Evolutionary conservation across 1,140 invertebrate genomes (phyloP), one percentile per base, ranked within the genome.

Genomic region (Hyles vespertilio): DNA sequence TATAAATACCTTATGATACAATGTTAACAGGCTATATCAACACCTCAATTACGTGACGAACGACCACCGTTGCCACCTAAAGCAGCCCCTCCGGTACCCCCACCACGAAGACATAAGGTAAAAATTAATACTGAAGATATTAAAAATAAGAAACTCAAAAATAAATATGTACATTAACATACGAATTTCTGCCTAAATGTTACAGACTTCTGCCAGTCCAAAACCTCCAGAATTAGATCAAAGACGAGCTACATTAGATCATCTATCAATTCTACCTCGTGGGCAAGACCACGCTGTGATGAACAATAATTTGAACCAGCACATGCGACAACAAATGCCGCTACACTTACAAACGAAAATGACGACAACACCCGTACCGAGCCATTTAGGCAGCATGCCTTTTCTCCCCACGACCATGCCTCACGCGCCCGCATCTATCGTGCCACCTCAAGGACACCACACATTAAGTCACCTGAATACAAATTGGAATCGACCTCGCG

Each of bases 21-120:
- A 57, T 57, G 47, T 48, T 59, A 46, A 47, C 63, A 88, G 85
- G 83, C 85, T 3, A 51, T 88, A 11, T 71, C 83, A 40, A 59
- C 65, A 44, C 63, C 76, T 2, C 81, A 84, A 58, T 45, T 86
- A 36, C 67, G 76, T 10, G 79, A 81, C 50, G 79, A 91, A 8
- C 91, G 93, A 48, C 96, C 95, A 1, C 95, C 95, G 0, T 83
- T 96, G 56, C 96, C 95, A 8, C 95, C 95, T 0, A 97, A 96
- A 84, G 92, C 91, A 46, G 92, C 94, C 58, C 92, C 94, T 2
- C 96, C 96, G 0, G 92, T 97, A 5, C 95, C 96, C 5, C 96
- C 96, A 32, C 96, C 96, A 0, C 90, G 96, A 71, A 91, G 95
- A 84, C 94, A 95, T 70, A 94, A 92, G 89, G 91, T 92, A 89